These are phyloP conservation scores for Masnerella sp. DNA, from an alignment of 2,888 invertebrate species.

Conservation along the genomic window DNA sequence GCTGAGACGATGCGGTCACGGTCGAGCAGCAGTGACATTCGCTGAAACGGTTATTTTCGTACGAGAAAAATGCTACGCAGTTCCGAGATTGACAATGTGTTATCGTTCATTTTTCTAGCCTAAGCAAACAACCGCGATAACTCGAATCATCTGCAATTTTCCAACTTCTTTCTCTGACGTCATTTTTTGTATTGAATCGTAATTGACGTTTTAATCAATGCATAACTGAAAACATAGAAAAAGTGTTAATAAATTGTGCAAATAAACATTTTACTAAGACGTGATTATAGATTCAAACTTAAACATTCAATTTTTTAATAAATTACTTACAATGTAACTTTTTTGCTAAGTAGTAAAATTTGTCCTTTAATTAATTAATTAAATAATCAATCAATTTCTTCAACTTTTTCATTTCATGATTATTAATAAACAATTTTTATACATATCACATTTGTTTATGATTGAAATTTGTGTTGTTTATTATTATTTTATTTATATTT, in stretches of 20 bases:
- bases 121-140: constrained; percentile 13
- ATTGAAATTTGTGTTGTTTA: no score
- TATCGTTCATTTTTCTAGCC: constrained; percentile 13
- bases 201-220: constrained; percentile 1
- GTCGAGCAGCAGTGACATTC: not conserved
- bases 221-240: not conserved
- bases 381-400: no score
- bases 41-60: constrained; percentile 1
- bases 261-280: not conserved
- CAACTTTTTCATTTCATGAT: no score
- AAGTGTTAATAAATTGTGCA: not conserved
- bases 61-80: constrained; percentile 15
- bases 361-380: no score
- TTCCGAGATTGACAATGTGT: constrained; percentile 29
- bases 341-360: no score
- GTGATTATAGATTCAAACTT: no score
- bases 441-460: no score
- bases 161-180: constrained; percentile 2
- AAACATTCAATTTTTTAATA: no score
- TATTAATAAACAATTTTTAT: no score
- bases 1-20: not conserved
- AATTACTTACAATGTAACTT: no score
- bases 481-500: no score
- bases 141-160: constrained; percentile 31
- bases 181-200: constrained; percentile 1